Evolutionary conservation across 2,888 invertebrate species (phyloP), one percentile per base, ranked within the genome.

Genomic region (Ormia ochracea): DNA sequence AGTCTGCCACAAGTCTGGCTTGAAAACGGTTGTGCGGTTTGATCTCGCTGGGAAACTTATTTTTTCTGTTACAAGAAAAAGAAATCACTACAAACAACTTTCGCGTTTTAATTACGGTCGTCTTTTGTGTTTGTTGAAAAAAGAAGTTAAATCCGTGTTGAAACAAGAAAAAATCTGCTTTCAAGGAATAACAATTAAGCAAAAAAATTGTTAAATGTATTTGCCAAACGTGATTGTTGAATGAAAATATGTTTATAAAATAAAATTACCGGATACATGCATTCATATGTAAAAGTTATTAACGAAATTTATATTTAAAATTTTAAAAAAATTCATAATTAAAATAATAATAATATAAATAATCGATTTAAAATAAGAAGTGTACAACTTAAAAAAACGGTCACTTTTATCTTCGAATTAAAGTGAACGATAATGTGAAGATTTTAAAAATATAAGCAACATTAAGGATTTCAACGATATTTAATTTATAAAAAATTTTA

Each of bases 1-100:
- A 87, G 87, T 87, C 88, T 87, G 85, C 85, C 85, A 82, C 83
- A 85, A 87, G 87, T 86, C 85, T 85, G 85, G 83, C 84, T 86
- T 83, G 84, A 82, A 85, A 84, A 85, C 86, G 86, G 87, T 87
- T 84, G 87, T 85, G 72, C 63, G 63, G 69, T 65, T 19, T 23
- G 33, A 23, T 43, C 36, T 50, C 52, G 36, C 43, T 17, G 17
- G n/a, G 50, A 38, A 26, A 9, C 7, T 45, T 63, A 48, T 23
- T 23, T 43, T 21, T 36, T 28, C 9, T 43, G 19, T 12, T 23
- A 61, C 66, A 75, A 75, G 23, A 61, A 50, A 50, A 80, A 79
- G 73, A 74, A 72, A 68, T 79, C 69, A 59, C 66, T 63, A 31
- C 12, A 69, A 77, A 77, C 63, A 70, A 69, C 70, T 77, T 70